Evolutionary conservation across 2,113 vertebrate genomes (phyloP).

Genomic region (Prolemur simus): DNA sequence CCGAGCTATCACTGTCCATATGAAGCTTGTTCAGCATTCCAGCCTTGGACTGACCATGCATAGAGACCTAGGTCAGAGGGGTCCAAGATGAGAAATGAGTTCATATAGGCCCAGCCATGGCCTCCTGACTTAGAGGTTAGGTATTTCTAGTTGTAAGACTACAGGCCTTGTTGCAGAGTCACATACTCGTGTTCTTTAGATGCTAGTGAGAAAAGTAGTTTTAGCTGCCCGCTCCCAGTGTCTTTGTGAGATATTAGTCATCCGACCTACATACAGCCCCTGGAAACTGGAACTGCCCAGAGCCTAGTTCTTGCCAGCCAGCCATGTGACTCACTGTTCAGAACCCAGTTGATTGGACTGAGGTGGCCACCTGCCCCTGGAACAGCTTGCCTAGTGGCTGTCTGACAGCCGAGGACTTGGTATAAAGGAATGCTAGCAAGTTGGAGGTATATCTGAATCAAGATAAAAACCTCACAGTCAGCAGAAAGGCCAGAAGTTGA

Average conservation of each 20-base stretch:
- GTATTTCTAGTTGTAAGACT: not conserved
- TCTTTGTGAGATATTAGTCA: not conserved
- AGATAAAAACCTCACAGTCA: not conserved
- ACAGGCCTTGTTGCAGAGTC: not conserved
- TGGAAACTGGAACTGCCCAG: not conserved
- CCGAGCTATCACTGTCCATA: no score
- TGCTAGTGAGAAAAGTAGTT: no score
- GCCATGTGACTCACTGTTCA: not conserved
- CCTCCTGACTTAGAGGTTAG: no score
- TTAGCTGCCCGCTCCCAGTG: no score
- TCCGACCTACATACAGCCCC: not conserved
- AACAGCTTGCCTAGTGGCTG: not conserved
- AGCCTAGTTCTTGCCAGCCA: accelerated
- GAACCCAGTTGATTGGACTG: not conserved
- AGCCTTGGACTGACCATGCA: accelerated
- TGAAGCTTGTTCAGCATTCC: not conserved
- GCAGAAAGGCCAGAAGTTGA: not conserved
- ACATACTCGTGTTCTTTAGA: not conserved
- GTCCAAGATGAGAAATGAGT: not conserved
- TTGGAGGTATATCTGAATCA: not conserved
- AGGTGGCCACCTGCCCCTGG: not conserved
- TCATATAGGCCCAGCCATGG: not conserved
- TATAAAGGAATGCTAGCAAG: not conserved
- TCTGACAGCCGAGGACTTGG: not conserved
- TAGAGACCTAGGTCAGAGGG: not conserved